Base-by-base conservation (phyloP, 2,888 invertebrate species). In the Epicampocera succincta region DNA sequence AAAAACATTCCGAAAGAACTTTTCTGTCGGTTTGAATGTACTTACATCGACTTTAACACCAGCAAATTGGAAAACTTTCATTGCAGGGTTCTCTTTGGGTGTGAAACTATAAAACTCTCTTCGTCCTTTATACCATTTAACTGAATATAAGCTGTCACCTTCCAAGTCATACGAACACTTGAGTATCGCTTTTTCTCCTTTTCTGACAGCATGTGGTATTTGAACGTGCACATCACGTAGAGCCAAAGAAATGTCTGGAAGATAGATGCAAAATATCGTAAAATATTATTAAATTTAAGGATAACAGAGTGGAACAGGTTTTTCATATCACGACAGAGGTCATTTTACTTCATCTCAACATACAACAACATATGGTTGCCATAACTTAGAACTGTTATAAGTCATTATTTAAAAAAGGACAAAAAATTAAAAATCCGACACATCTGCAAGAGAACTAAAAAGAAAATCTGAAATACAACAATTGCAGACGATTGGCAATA, bases 1-100 rank as follows among this genome's bases (percentile, higher is more conserved):
- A 56, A 69, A 17, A 12, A 44, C 44, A 65, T 66, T 68, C 61
- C 33, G 5, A 58, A 40, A 38, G 44, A 12, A 19, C 6, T 52
- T 50, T 63, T 5, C 38, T 44, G 46, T 42, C 15, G 33, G 4
- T n/a, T 3, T 15, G 15, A 17, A 17, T 3, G 63, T 71, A 95
- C 95, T 95, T 90, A 96, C 96, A 91, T 96, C 95, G 80, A 96
- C 94, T 73, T 95, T 95, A 78, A 96, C 94, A 72, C 95, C 95
- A 4, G 93, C 91, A 60, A 94, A 91, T 46, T 93, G 93, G 90
- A 96, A 96, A 58, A 93, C 93, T 89, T 95, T 95, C 48, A 93
- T 94, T 17, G 93, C 92, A 0, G 95, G 95, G 4, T 90, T 90
- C 84, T 96, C 95, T 86, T 93, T 93, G 0, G 96, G 96, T 0